phyloP scores from a whole-genome alignment of 2,888 invertebrate genomes.

The Callimorpha dominula region DNA sequence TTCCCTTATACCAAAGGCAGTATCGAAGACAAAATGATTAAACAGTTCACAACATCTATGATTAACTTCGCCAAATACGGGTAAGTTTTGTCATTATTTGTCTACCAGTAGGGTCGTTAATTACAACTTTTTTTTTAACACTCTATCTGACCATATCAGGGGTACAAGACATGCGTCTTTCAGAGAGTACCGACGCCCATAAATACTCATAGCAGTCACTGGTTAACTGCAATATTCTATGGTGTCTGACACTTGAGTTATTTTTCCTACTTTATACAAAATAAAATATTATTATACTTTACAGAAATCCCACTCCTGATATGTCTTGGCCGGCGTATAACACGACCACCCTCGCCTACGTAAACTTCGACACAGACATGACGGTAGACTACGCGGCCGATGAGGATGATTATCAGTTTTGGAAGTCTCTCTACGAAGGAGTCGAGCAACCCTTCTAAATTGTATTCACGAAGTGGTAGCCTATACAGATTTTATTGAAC shows the following conservation, averaged over 20 bases:
- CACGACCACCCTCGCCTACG: neutral
- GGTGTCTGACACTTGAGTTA: too few relatives aligned
- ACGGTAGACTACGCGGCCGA: constrained; percentile 16
- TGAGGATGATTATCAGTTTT: constrained; percentile 4
- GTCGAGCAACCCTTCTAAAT: neutral
- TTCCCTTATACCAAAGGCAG: constrained; percentile 12
- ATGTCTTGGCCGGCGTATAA: neutral
- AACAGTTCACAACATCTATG: constrained; percentile 22
- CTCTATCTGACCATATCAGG: too few relatives aligned
- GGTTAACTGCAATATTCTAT: too few relatives aligned
- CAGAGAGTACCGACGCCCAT: too few relatives aligned
- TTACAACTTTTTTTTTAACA: too few relatives aligned
- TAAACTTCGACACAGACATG: constrained; percentile 18
- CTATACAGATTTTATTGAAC: too few relatives aligned
- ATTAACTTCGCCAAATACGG: constrained; percentile 36
- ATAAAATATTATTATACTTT: too few relatives aligned
- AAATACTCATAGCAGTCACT: too few relatives aligned
- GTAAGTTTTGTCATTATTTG: constrained; percentile 20
- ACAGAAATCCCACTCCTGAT: too few relatives aligned
- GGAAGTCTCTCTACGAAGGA: neutral
- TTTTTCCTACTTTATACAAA: too few relatives aligned
- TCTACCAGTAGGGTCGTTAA: neutral
- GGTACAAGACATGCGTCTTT: too few relatives aligned
- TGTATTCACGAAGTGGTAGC: neutral
- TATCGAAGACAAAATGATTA: constrained; percentile 25